Conservation (phyloP, 2,113 vertebrate genomes). For the Microtus oregoni region DNA sequence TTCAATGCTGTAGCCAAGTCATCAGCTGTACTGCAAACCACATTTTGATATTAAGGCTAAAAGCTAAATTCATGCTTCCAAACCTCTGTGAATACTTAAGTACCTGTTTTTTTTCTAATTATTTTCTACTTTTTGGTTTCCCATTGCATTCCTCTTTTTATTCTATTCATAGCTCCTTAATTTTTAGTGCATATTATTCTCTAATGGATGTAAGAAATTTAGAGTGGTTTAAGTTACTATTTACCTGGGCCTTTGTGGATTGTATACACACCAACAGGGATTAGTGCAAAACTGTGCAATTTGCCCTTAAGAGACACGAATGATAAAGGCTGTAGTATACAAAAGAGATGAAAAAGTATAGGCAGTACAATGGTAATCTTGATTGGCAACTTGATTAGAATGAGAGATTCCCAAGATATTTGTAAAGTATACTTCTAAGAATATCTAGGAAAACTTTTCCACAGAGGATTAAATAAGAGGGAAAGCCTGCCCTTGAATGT, state of each 20-base stretch:
- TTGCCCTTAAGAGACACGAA: not conserved
- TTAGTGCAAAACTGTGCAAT: not conserved
- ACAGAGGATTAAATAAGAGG: not conserved
- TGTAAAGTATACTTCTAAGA: not conserved
- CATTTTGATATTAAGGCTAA: slow-evolving; percentile 12
- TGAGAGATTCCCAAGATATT: not conserved
- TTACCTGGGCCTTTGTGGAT: not conserved
- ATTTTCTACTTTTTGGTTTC: not conserved
- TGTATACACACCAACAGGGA: not conserved
- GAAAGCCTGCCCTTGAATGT: not conserved
- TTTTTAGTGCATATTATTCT: not conserved
- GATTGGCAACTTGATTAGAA: not conserved
- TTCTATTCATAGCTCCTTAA: not conserved
- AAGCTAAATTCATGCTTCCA: not conserved
- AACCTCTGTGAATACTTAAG: not conserved
- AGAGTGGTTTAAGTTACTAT: slow-evolving; percentile 9
- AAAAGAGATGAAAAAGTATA: not conserved
- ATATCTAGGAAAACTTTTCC: not conserved
- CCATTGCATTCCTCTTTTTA: not conserved
- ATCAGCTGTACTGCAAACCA: not conserved
- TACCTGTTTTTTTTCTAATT: not conserved
- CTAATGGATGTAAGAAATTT: not conserved
- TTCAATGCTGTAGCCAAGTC: not conserved
- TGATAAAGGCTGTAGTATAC: not conserved
- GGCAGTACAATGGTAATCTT: not conserved